A percentile compares a stretch with the other conserved stretches of the same genome.
Evolutionary conservation across 2,888 invertebrate genomes (phyloP).

Genomic region (Hypselothyrea guttata): DNA sequence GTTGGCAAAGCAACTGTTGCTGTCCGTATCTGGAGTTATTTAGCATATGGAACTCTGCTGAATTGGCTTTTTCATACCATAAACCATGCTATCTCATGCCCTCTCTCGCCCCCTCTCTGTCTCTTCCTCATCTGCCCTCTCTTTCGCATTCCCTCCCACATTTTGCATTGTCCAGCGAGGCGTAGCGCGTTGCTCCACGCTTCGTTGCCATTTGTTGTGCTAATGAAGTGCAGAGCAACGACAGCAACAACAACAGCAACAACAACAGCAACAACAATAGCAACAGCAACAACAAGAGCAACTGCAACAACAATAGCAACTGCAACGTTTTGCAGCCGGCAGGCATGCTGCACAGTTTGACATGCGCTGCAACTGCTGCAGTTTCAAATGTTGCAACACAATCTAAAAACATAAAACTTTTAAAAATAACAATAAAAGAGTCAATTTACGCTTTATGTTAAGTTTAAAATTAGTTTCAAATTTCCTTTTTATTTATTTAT

Average conservation of each 20-base stretch:
- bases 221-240: conserved; percentile 68
- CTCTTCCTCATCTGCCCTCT: conserved; percentile 16
- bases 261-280: conserved; percentile 25
- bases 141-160: too few relatives aligned
- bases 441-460: too few relatives aligned
- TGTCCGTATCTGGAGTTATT: conserved; percentile 25
- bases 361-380: conserved; percentile 13
- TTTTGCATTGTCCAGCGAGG: conserved; percentile 54
- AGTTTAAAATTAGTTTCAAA: too few relatives aligned
- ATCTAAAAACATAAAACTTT: too few relatives aligned
- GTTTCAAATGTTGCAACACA: conserved; percentile 17
- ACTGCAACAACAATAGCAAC: conserved; percentile 30
- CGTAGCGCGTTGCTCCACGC: conserved; percentile 62
- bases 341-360: conserved; percentile 25
- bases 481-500: too few relatives aligned
- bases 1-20: conserved; percentile 46
- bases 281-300: conserved; percentile 30
- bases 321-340: conserved; percentile 27
- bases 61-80: conserved; percentile 13
- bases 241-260: conserved; percentile 19
- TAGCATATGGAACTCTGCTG: conserved; percentile 41
- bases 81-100: conserved; percentile 8
- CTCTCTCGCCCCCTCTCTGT: conserved; percentile 1
- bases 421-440: too few relatives aligned
- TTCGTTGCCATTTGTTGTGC: conserved; percentile 63